A percentile compares a stretch with the other conserved stretches of the same genome.
Conservation (phyloP, 2,797 vertebrate genomes). For the Rhincodon typus region DNA sequence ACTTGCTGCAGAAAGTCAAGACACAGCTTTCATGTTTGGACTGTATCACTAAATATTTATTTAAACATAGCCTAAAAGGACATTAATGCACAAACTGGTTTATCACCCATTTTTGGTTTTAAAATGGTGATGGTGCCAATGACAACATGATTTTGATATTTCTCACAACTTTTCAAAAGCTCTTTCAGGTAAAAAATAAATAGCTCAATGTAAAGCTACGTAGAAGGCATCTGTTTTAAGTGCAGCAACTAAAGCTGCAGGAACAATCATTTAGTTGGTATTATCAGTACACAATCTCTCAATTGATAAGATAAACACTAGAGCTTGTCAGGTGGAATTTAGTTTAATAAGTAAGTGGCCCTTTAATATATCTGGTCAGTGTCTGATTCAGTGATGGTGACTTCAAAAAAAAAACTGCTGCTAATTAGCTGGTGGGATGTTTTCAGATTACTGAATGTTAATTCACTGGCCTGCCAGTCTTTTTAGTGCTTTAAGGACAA, state of each 20-base stretch:
- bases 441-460: not conserved
- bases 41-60: not conserved
- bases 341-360: not conserved
- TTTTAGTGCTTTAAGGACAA: no score
- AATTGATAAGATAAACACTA: not conserved
- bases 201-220: not conserved
- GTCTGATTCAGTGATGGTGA: not conserved
- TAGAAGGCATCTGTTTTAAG: not conserved
- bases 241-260: not conserved
- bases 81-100: not conserved
- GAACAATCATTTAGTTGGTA: not conserved
- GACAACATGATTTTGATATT: not conserved
- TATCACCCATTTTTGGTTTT: not conserved
- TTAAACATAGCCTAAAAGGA: not conserved
- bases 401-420: not conserved
- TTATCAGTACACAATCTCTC: not conserved
- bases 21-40: not conserved
- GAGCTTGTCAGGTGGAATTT: not conserved
- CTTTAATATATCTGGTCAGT: not conserved
- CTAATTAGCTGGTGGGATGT: not conserved
- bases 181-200: not conserved
- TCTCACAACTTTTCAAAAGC: not conserved
- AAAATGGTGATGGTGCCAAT: not conserved
- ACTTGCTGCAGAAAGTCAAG: not conserved
- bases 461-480: not conserved